Conservation (phyloP, 2,888 invertebrate species). For the Esperia sulphurella region DNA sequence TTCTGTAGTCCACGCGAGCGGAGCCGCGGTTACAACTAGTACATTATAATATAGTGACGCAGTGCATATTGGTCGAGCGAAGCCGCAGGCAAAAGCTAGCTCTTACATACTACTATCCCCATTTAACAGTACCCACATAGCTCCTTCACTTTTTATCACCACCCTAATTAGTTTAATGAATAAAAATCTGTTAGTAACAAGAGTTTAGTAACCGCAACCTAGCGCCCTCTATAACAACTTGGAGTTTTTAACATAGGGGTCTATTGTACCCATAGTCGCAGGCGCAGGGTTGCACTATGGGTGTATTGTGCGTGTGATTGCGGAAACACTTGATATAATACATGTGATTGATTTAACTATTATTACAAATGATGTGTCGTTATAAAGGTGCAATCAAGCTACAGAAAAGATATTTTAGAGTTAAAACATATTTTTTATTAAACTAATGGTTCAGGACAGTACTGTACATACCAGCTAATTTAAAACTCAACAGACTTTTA, state of each 20-base stretch:
- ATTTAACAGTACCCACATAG: conserved; percentile 3
- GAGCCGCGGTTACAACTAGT: too few species aligned
- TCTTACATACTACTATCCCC: not conserved
- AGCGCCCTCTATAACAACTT: conserved; percentile 24
- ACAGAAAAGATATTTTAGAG: too few species aligned
- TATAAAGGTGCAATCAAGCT: too few species aligned
- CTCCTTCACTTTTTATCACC: conserved; percentile 1
- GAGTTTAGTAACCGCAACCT: conserved; percentile 17
- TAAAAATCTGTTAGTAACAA: conserved; percentile 25
- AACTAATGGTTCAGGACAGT: too few species aligned
- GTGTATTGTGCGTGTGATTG: conserved; percentile 4
- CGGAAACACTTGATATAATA: conserved; percentile 3
- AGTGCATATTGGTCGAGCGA: not conserved
- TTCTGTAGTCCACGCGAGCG: too few species aligned
- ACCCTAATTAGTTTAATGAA: conserved; percentile 9
- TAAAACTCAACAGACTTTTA: too few species aligned
- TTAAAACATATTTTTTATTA: too few species aligned
- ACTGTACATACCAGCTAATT: too few species aligned
- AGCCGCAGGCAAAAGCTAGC: not conserved
- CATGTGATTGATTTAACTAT: conserved; percentile 10
- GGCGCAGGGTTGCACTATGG: not conserved
- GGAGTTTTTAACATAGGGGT: conserved; percentile 15
- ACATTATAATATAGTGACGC: too few species aligned
- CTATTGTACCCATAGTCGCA: not conserved
- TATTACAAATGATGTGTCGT: not conserved